These are phyloP conservation scores for Spermophilus dauricus DNA, from an alignment of 2,113 vertebrate species.

Conservation along the genomic window DNA sequence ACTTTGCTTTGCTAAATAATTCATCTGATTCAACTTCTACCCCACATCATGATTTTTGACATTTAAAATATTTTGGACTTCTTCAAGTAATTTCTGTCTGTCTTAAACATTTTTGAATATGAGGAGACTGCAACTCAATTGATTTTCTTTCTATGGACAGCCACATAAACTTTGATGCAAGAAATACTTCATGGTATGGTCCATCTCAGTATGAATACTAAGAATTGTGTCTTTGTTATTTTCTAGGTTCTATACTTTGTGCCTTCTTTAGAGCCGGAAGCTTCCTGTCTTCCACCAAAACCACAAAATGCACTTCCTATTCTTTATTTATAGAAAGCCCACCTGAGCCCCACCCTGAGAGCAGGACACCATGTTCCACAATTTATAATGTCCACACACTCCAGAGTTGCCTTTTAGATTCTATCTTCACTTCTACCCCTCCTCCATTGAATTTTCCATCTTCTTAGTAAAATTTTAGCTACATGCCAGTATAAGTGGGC, in stretches of 20 bases:
- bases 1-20: conserved; percentile 61
- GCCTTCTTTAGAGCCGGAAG: not conserved
- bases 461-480: not conserved
- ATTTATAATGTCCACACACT: not conserved
- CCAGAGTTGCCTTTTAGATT: not conserved
- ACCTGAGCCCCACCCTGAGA: not conserved
- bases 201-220: not conserved
- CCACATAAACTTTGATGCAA: not conserved
- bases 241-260: not conserved
- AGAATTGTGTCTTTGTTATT: not conserved
- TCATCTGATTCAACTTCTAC: not conserved
- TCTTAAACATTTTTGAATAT: not conserved
- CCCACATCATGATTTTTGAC: not conserved
- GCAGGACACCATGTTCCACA: not conserved
- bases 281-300: not conserved
- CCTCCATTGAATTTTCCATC: not conserved
- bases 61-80: not conserved
- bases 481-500: not conserved
- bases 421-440: not conserved
- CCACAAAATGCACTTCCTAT: not conserved
- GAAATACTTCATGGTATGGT: not conserved
- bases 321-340: not conserved
- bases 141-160: not conserved
- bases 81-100: not conserved
- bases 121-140: not conserved